Base-by-base conservation (phyloP, 2,797 vertebrate species). In the Nyctalus aviator region DNA sequence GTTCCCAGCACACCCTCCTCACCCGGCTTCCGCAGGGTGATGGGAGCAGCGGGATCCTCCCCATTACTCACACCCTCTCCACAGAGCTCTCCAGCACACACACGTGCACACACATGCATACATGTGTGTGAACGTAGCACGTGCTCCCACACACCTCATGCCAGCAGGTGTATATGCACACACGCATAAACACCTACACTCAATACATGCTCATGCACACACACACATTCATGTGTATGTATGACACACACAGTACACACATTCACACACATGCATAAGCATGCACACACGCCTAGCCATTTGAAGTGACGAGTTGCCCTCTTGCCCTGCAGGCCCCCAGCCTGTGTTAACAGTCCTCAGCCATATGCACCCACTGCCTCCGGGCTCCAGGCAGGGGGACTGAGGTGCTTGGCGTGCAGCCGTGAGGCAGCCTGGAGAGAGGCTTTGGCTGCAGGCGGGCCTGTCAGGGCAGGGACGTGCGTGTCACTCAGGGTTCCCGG, bases 91-190 rank as follows among this genome's bases (percentile, higher is more conserved):
- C 15, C 41, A 23, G n/a, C 21, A 5, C 27, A 44, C 11, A 6
- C n/a, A 12, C 13, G 0, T 2, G 21, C 25, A 11, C n/a, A 32
- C 2, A 12, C 1, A 1, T 53, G 30, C 13, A 32, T 20, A 14
- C 25, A 5, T 3, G 9, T 9, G 3, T 17, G 7, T 2, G 7
- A 14, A n/a, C 53, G 20, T 2, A 14, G 68, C 53, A n/a, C 8
- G 23, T 13, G 25, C 18, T n/a, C 44, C 11, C 44, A 8, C 25
- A 12, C 35, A 44, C 15, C 23, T 37, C 78, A 30, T 1, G 14
- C 25, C 68, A 3, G 4, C 20, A 27, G 9, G 11, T 41, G 25
- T 14, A 17, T 64, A 2, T 0, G 3, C 12, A 27, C 11, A 1
- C 46, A 15, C 0, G 32, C 55, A 55, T 0, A 23, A n/a, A 37